Conservation (phyloP, 2,888 invertebrate genomes). For the Tigriopus californicus region DNA sequence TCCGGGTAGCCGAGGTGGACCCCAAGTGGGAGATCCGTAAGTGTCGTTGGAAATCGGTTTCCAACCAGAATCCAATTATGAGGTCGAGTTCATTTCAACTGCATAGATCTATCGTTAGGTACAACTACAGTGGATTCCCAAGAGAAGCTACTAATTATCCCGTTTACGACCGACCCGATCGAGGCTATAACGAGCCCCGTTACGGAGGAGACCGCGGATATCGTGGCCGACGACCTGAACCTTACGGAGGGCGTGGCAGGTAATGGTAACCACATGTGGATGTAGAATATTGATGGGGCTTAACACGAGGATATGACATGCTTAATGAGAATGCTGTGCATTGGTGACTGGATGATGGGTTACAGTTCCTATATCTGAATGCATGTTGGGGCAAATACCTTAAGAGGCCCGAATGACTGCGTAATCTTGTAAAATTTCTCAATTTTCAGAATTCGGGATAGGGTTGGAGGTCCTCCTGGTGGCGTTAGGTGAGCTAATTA, state of each 20-base stretch:
- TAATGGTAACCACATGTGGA: not conserved
- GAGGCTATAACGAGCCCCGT: slow-evolving; percentile 1
- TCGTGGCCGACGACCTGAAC: not conserved
- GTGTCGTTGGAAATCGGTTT: not conserved
- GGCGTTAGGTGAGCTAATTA: not conserved
- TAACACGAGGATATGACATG: not conserved
- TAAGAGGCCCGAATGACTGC: not conserved
- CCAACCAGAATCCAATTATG: not conserved
- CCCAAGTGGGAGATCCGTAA: not conserved
- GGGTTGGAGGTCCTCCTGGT: slow-evolving; percentile 9
- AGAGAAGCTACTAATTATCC: slow-evolving; percentile 16
- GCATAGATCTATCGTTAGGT: not conserved
- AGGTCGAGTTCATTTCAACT: not conserved
- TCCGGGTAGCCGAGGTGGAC: slow-evolving; percentile 25
- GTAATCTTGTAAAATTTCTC: not conserved
- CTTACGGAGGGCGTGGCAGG: not conserved
- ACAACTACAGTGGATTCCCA: slow-evolving; percentile 10
- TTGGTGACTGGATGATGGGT: not conserved
- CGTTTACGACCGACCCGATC: slow-evolving; percentile 6
- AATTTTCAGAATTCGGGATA: slow-evolving; percentile 11
- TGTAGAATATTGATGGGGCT: not conserved
- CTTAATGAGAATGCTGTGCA: too few species aligned
- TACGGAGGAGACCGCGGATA: slow-evolving; percentile 1
- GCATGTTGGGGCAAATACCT: not conserved
- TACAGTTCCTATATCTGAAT: not conserved